phyloP scores from a whole-genome alignment of 2,888 invertebrate genomes.

The Zootermopsis nevadensis region DNA sequence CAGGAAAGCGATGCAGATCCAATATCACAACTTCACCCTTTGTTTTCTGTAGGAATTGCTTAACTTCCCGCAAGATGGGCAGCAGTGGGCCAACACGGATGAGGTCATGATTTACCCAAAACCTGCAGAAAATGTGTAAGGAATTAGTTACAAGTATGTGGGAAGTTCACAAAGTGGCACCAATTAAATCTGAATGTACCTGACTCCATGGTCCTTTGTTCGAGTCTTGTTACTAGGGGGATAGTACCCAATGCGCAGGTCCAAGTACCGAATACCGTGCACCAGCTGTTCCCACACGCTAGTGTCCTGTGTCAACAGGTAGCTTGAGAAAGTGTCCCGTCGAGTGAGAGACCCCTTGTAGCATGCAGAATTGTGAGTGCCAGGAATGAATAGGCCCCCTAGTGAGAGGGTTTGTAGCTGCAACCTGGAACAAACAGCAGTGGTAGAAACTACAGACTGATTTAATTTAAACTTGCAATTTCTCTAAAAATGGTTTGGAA shows the following conservation, averaged over 20 bases:
- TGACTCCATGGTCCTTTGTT: conserved; percentile 18
- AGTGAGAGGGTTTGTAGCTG: conserved; percentile 69
- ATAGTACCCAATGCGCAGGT: conserved; percentile 82
- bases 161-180: too few species aligned
- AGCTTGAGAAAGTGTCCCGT: conserved; percentile 61
- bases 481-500: too few species aligned
- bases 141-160: too few species aligned
- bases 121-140: conserved; percentile 66
- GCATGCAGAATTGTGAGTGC: conserved; percentile 72
- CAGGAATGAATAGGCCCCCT: conserved; percentile 66
- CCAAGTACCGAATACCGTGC: conserved; percentile 84
- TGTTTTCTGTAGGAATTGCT: conserved; percentile 74
- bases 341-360: conserved; percentile 66
- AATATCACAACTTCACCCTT: conserved; percentile 79
- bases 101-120: conserved; percentile 80
- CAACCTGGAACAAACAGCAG: conserved; percentile 23
- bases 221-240: conserved; percentile 53
- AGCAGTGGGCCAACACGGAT: conserved; percentile 75
- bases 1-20: conserved; percentile 86
- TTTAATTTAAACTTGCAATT: too few species aligned
- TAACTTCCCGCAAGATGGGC: conserved; percentile 75
- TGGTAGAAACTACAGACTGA: too few species aligned
- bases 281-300: conserved; percentile 87
- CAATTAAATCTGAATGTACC: conserved; percentile 13
- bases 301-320: conserved; percentile 76